Percentiles rank a stretch among this genome's conserved stretches.
Evolutionary conservation across 1,140 invertebrate genomes (phyloP).

Genomic region (Drosophila navojoa): DNA sequence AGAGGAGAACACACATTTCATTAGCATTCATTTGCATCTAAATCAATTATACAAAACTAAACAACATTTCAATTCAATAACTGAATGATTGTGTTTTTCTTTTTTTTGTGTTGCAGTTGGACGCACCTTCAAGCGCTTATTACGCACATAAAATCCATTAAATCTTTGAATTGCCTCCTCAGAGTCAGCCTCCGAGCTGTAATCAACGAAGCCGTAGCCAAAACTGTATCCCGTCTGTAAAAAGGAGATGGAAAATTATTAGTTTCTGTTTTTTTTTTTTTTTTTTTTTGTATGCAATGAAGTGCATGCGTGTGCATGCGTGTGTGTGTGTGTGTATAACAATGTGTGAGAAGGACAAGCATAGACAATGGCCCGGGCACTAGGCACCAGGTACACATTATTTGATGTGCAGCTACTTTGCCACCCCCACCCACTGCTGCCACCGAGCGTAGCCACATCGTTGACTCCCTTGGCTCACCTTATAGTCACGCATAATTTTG

Average conservation of each 20-base stretch:
- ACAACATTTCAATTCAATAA: background rate
- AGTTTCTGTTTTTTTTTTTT: no score
- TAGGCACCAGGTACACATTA: background rate
- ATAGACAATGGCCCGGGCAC: background rate
- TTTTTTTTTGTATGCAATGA: background rate
- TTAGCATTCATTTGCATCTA: no score
- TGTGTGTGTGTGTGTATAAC: constrained; percentile 20
- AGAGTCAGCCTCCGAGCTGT: constrained; percentile 92
- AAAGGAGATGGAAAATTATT: constrained; percentile 5
- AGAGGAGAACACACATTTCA: no score
- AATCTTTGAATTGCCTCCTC: constrained; percentile 92
- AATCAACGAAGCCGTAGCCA: constrained; percentile 98
- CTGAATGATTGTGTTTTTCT: no score
- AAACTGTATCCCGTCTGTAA: constrained; percentile 96
- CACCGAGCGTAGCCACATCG: background rate
- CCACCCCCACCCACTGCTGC: background rate
- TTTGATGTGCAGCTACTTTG: background rate
- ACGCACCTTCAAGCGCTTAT: constrained; percentile 91
- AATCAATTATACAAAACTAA: no score
- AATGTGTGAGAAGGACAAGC: constrained; percentile 19
- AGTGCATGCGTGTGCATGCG: background rate
- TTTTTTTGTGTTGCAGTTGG: background rate
- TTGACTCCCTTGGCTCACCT: constrained; percentile 85
- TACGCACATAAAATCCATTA: constrained; percentile 94
- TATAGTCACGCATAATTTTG: constrained; percentile 95